Conservation (phyloP, 2,888 invertebrate species). For the Diloba caeruleocephala region DNA sequence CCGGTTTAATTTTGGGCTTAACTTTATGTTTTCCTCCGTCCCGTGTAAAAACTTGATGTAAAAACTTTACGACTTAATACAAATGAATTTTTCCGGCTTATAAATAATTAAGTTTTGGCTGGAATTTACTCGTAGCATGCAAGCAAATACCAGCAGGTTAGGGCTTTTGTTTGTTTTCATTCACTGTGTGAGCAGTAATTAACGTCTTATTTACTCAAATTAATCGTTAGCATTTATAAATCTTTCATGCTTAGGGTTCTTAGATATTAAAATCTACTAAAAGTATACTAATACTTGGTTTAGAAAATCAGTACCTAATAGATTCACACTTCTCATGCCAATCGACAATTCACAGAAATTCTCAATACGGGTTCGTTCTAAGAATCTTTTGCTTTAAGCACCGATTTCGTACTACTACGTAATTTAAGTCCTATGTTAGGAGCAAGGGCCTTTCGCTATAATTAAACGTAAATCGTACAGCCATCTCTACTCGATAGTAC, state of each 20-base stretch:
- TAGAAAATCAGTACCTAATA: too few relatives aligned
- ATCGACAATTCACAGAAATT: neutral
- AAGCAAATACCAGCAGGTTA: too few relatives aligned
- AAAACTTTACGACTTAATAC: constrained; percentile 37
- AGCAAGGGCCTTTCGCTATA: constrained; percentile 20
- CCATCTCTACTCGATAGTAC: constrained; percentile 65
- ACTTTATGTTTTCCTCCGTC: constrained; percentile 17
- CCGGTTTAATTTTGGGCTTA: constrained; percentile 44
- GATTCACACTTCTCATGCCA: too few relatives aligned
- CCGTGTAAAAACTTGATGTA: constrained; percentile 14
- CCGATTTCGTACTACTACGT: too few relatives aligned
- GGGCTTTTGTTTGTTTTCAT: neutral
- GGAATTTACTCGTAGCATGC: constrained; percentile 16
- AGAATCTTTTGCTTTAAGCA: constrained; percentile 6
- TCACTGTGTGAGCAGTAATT: neutral
- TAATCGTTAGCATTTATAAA: too few relatives aligned
- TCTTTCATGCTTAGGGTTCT: too few relatives aligned
- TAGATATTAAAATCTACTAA: too few relatives aligned
- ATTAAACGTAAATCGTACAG: constrained; percentile 32
- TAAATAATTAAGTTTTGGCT: constrained; percentile 29
- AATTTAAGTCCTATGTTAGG: constrained; percentile 1
- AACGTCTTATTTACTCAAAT: neutral
- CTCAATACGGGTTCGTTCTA: neutral
- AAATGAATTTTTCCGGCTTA: constrained; percentile 33
- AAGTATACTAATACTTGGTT: too few relatives aligned